Conservation (phyloP, 2,888 invertebrate genomes). For the Bombylius discolor region DNA sequence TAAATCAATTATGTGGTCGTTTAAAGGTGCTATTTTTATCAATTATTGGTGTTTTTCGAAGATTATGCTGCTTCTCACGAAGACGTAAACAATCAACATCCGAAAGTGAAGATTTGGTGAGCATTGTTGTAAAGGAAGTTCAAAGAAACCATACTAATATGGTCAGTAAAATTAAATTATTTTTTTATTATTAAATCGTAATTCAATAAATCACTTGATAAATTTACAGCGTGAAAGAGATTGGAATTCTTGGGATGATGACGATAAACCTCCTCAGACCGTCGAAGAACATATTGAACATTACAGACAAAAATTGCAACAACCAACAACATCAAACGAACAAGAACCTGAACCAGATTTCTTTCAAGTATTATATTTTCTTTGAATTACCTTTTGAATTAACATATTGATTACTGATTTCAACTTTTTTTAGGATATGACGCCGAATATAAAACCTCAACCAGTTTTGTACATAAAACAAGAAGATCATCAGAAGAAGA, state of each 20-base stretch:
- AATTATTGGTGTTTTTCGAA: conserved; percentile 41
- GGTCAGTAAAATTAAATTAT: no score
- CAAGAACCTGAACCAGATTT: conserved; percentile 41
- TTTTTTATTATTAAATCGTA: no score
- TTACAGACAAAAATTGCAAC: conserved; percentile 43
- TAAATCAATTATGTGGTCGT: conserved; percentile 39
- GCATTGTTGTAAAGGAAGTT: conserved; percentile 39
- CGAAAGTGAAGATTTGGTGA: conserved; percentile 43
- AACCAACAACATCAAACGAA: conserved; percentile 33
- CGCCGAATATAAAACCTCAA: conserved; percentile 47
- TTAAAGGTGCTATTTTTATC: conserved; percentile 43
- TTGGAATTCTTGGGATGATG: conserved; percentile 51
- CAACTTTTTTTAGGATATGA: conserved; percentile 40
- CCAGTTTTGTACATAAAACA: conserved; percentile 40
- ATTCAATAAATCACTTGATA: no score
- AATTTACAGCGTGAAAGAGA: conserved; percentile 25
- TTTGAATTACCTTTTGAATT: no score
- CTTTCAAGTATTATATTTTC: conserved; percentile 37
- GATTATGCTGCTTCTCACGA: conserved; percentile 47
- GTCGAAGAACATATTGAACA: conserved; percentile 51
- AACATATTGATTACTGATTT: background rate
- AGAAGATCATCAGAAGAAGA: conserved; percentile 16
- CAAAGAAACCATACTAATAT: no score
- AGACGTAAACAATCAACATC: conserved; percentile 41
- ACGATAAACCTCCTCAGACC: conserved; percentile 38